These are phyloP conservation scores for Diabrotica undecimpunctata DNA, from an alignment of 1,140 invertebrate species.

Conservation along the genomic window DNA sequence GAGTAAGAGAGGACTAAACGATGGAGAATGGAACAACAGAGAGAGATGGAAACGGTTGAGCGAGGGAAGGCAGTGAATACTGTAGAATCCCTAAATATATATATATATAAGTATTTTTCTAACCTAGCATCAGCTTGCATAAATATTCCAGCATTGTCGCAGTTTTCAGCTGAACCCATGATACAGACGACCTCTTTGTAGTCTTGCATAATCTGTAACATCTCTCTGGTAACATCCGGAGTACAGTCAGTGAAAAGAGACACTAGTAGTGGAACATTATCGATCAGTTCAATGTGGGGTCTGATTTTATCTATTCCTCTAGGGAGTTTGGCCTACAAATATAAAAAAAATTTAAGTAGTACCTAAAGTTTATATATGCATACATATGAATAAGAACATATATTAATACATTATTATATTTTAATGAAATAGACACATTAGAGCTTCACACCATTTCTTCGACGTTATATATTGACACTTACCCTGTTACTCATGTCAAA, in stretches of 20 bases:
- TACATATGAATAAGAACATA: too few species aligned
- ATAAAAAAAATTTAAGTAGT: not conserved
- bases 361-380: too few species aligned
- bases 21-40: too few species aligned
- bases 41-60: too few species aligned
- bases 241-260: constrained; percentile 97
- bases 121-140: constrained; percentile 91
- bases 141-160: constrained; percentile 87
- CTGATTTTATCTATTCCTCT: constrained; percentile 95
- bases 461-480: constrained; percentile 35
- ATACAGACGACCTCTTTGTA: constrained; percentile 91
- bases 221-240: constrained; percentile 78
- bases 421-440: too few species aligned
- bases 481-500: constrained; percentile 91
- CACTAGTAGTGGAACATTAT: constrained; percentile 94
- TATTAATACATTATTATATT: too few species aligned
- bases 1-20: too few species aligned
- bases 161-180: constrained; percentile 82
- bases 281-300: constrained; percentile 90
- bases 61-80: too few species aligned
- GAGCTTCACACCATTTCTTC: too few species aligned
- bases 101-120: too few species aligned
- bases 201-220: constrained; percentile 95
- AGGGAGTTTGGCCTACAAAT: constrained; percentile 84
- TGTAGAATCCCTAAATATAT: too few species aligned